Conservation (phyloP, 37 sponge, comb jelly and placozoan species). For the Bolinopsis microptera region DNA sequence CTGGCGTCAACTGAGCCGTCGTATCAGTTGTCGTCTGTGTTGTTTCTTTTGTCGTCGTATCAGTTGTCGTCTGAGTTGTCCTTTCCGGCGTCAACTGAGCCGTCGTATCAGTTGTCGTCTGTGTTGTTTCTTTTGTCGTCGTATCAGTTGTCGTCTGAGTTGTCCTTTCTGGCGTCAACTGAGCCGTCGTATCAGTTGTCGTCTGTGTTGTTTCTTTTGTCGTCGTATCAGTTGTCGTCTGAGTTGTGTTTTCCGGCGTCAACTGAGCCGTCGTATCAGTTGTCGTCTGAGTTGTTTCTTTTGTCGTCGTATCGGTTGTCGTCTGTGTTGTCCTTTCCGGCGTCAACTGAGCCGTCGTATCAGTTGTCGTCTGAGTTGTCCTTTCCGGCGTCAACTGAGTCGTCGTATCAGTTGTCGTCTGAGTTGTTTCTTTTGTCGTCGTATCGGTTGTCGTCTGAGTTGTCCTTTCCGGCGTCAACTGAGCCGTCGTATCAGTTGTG, state of each 20-base stretch:
- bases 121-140: not conserved
- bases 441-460: not conserved
- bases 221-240: not conserved
- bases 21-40: not conserved
- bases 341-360: not conserved
- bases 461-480: not conserved
- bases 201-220: not conserved
- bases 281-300: not conserved
- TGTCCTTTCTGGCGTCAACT: not conserved
- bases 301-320: not conserved
- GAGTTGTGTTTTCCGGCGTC: not conserved
- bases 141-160: not conserved
- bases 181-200: not conserved
- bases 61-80: not conserved
- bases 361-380: not conserved
- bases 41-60: not conserved
- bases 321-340: not conserved
- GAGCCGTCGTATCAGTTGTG: not conserved
- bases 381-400: not conserved
- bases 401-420: not conserved
- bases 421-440: not conserved
- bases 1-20: not conserved
- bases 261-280: not conserved
- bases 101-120: not conserved
- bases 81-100: not conserved